Base-by-base conservation (phyloP, 2,113 vertebrate genomes). In the Pampusana beccarii region DNA sequence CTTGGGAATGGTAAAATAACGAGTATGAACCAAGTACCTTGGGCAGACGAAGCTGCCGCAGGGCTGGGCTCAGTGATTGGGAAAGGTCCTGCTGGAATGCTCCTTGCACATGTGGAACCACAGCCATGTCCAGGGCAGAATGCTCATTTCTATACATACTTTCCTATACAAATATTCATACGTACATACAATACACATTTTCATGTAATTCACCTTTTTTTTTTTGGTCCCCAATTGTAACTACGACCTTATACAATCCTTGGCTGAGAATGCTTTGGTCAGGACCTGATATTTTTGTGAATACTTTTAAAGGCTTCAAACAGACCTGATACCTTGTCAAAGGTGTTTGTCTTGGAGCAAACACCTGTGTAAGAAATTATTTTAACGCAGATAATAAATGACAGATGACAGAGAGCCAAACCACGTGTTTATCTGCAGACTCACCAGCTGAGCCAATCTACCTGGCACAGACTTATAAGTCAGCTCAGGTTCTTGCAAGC, bases 21-120 rank as follows among this genome's bases (percentile, higher is more conserved):
- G 1, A 23, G 9, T 10, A 51, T 0, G 1, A 67, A 28, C 28
- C 4, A 26, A 48, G n/a, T 8, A 38, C 44, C 24, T 65, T 17
- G 38, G 51, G 28, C 60, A 58, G 0, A 1, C 28, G 61, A 29
- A 53, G 50, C 46, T 53, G n/a, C 36, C 36, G 9, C 29, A 9
- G 25, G 36, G n/a, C 38, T 40, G n/a, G 31, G 36, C 40, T 77
- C 48, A 29, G 36, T 2, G 2, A 46, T 31, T 38, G 20, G 23
- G 6, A 53, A 42, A 9, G 3, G 16, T 69, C 18, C 71, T 58
- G 44, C 42, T 51, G 21, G 23, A 24, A 36, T n/a, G 15, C 15
- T 38, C 4, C 16, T 24, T 69, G 38, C 8, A 12, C 18, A 14
- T 10, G 16, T 26, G 20, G 17, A 14, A 24, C 48, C 19, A 26